Base-by-base conservation (phyloP, 2,888 invertebrate species). In the Meteorus colon region DNA sequence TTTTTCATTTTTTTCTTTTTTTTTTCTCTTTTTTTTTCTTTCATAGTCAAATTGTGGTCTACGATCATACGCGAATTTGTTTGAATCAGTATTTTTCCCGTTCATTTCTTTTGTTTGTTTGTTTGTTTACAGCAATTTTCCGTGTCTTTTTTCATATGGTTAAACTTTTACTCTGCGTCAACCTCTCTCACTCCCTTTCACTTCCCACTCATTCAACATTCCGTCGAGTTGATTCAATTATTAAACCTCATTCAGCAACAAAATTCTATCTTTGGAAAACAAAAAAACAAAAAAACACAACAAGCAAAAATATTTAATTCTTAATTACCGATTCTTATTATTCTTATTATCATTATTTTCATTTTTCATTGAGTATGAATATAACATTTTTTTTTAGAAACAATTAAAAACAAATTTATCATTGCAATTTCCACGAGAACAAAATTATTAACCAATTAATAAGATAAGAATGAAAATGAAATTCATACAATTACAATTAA, bases 121-220 rank as follows among this genome's bases (percentile, higher is more conserved):
- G 27, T 68, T 55, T 70, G 34, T 74, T 73, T 68, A 73, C 69
- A 77, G 67, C 67, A 51, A 59, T 51, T 73, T 66, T 55, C 67
- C 48, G 14, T 73, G 29, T 29, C 37, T 71, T 48, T 73, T 73
- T 68, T 73, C 62, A 66, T 68, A 51, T 60, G 68, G 65, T 62
- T 71, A 60, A 51, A 62, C 66, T 51, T 66, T 71, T 66, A 74
- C 77, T n/a, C 63, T 77, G 72, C 74, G 63, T 73, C 68, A 63
- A 78, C 77, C 81, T 79, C 79, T 78, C 79, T 82, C 78, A 78
- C 66, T 63, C 24, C 27, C 69, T 69, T 76, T 79, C 66, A 67
- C 70, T 70, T 75, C 68, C 67, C 72, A 75, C 45, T 60, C 76
- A 79, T 75, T 74, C 70, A 37, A 29, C 48, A 34, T n/a, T 55